phyloP scores from a whole-genome alignment of 2,113 vertebrate genomes.

The Pseudorasbora parva region DNA sequence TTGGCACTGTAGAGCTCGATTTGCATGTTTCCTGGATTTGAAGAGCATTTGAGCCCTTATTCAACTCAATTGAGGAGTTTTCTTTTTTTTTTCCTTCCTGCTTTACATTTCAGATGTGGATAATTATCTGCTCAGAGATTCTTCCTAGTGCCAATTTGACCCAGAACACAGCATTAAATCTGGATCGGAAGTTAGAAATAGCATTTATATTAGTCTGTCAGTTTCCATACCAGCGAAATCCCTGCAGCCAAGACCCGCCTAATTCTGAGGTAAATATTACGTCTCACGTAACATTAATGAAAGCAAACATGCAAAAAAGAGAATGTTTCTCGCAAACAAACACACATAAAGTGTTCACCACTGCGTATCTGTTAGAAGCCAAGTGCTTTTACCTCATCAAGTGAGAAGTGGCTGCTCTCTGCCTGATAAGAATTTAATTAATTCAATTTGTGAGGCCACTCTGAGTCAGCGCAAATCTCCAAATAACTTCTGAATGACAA shows the following conservation, averaged over 20 bases:
- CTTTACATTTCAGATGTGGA: constrained; percentile 13
- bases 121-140: constrained; percentile 32
- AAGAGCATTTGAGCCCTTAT: background rate
- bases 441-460: constrained; percentile 39
- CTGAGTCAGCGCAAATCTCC: constrained; percentile 34
- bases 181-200: constrained; percentile 36
- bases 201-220: constrained; percentile 43
- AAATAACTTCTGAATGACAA: constrained; percentile 8
- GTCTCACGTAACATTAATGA: constrained; percentile 2
- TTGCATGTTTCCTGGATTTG: background rate
- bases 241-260: background rate
- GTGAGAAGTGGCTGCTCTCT: constrained; percentile 32
- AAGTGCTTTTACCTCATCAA: constrained; percentile 53
- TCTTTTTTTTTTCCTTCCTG: background rate
- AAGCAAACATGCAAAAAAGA: constrained; percentile 27
- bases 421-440: constrained; percentile 50
- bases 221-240: constrained; percentile 46
- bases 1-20: background rate
- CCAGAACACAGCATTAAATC: constrained; percentile 40
- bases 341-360: background rate
- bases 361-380: background rate
- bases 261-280: constrained; percentile 49
- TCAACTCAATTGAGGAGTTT: background rate
- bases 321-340: background rate
- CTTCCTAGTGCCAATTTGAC: constrained; percentile 35